Evolutionary conservation across 2,888 invertebrate species (phyloP).

Genomic region (Macrophya annulata): DNA sequence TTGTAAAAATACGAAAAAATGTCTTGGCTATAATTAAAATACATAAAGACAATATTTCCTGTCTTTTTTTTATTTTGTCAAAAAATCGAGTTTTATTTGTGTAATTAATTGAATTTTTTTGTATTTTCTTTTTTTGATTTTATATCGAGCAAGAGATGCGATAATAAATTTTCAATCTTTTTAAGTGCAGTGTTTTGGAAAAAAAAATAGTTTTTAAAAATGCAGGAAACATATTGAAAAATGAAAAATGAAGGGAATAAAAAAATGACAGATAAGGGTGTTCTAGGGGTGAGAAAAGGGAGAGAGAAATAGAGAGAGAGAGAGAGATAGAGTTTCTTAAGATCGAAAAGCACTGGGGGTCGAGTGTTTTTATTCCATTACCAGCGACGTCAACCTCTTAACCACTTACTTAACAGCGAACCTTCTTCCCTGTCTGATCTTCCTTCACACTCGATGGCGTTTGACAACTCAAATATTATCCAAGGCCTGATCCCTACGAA

Average conservation of each 20-base stretch:
- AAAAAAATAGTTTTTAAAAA: neutral
- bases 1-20: neutral
- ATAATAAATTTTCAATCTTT: neutral
- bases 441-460: slow-evolving; percentile 66
- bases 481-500: slow-evolving; percentile 60
- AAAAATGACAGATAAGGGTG: neutral
- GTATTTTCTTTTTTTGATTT: neutral
- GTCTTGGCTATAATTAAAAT: neutral
- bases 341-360: slow-evolving; percentile 61
- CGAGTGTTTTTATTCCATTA: slow-evolving; percentile 79
- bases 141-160: neutral
- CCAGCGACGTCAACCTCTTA: slow-evolving; percentile 72
- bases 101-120: neutral
- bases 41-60: too few relatives aligned
- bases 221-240: neutral
- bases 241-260: neutral
- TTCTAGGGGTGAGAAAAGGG: neutral
- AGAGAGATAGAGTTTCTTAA: slow-evolving; percentile 25
- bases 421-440: slow-evolving; percentile 60
- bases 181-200: neutral
- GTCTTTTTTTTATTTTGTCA: neutral
- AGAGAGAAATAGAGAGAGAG: neutral
- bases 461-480: slow-evolving; percentile 77
- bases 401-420: slow-evolving; percentile 73
- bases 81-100: neutral